A percentile compares a stretch with the other conserved stretches of the same genome.
Conservation (phyloP, 2,113 vertebrate genomes). For the Budorcas taxicolor region DNA sequence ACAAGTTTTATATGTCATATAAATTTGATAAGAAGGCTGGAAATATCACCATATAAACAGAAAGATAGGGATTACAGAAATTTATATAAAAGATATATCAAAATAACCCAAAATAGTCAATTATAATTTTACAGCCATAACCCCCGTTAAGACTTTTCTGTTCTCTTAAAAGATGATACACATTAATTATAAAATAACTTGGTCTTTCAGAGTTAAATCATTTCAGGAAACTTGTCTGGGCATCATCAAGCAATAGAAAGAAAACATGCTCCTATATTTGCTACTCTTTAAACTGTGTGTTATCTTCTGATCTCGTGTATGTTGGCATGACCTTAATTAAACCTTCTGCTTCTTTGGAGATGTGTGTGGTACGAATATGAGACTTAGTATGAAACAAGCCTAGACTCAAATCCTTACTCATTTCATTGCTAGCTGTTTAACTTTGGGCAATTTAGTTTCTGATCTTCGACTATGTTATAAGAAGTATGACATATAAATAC, state of each 20-base stretch:
- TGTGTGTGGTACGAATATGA: background rate
- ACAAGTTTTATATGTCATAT: background rate
- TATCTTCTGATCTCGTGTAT: background rate
- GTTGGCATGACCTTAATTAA: background rate
- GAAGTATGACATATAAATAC: background rate
- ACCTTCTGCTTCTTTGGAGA: background rate
- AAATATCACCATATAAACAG: background rate
- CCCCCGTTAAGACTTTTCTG: background rate
- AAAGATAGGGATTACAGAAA: background rate
- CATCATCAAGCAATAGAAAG: background rate
- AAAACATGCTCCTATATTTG: background rate
- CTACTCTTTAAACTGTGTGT: background rate
- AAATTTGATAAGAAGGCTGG: background rate
- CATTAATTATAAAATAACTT: constrained; percentile 2
- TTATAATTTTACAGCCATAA: background rate
- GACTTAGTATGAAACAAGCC: background rate
- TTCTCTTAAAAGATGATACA: background rate
- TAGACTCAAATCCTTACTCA: background rate
- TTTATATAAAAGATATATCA: background rate
- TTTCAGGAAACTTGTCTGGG: background rate
- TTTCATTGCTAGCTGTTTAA: constrained; percentile 7
- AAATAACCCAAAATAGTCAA: background rate
- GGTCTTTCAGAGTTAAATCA: background rate
- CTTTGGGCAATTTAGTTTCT: background rate
- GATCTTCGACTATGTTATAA: background rate